These are phyloP conservation scores for Acanthococcus lagerstroemiae DNA, from an alignment of 2,888 invertebrate species.

Conservation along the genomic window DNA sequence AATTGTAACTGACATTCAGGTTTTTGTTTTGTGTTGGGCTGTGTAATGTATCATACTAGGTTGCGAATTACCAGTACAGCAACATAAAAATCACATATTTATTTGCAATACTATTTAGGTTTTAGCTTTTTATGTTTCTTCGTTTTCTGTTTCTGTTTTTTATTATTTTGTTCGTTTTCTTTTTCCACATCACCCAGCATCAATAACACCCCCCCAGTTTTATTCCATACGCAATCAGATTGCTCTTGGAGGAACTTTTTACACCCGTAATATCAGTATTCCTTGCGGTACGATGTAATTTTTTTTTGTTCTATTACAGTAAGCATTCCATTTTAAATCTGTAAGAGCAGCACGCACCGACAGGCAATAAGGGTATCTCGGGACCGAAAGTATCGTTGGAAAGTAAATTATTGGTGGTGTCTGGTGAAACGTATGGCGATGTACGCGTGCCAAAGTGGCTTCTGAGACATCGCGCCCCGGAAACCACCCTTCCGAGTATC, in stretches of 20 bases:
- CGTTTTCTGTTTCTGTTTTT: not conserved
- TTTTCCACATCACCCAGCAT: not conserved
- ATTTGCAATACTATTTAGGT: slow-evolving; percentile 16
- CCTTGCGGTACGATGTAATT: not conserved
- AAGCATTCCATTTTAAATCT: too few species aligned
- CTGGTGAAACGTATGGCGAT: too few species aligned
- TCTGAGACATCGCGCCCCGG: too few species aligned
- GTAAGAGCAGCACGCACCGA: too few species aligned
- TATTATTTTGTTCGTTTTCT: slow-evolving; percentile 1
- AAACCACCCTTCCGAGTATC: too few species aligned
- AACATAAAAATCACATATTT: slow-evolving; percentile 25
- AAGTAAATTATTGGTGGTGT: too few species aligned
- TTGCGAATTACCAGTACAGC: slow-evolving; percentile 28
- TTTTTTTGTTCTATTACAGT: too few species aligned
- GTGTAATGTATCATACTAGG: slow-evolving; percentile 25
- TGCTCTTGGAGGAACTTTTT: slow-evolving; percentile 21
- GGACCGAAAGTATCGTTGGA: too few species aligned
- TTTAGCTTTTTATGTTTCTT: slow-evolving; percentile 6
- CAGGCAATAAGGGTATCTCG: too few species aligned
- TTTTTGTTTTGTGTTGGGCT: slow-evolving; percentile 22
- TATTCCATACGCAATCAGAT: not conserved
- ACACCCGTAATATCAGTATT: slow-evolving; percentile 20
- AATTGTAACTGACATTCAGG: slow-evolving; percentile 22
- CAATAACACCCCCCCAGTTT: not conserved
- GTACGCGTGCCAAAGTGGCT: too few species aligned